These are phyloP conservation scores for Eretmocerus hayati DNA, from an alignment of 2,888 invertebrate genomes.

Conservation along the genomic window DNA sequence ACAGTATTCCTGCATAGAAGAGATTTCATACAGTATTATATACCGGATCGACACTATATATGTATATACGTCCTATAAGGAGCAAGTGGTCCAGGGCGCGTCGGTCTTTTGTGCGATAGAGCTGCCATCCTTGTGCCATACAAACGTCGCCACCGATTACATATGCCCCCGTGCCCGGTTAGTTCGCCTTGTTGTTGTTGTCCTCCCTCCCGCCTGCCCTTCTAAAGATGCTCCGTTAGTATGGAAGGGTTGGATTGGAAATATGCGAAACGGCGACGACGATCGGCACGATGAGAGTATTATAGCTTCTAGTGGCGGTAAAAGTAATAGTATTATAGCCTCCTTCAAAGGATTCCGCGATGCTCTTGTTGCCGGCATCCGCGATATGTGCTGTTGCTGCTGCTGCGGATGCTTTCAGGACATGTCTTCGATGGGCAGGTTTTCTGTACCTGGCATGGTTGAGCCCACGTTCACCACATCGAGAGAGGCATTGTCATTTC, in stretches of 20 bases:
- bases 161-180: constrained; percentile 12
- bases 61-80: no score
- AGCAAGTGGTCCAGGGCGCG: constrained; percentile 8
- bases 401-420: neutral
- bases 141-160: constrained; percentile 41
- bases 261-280: constrained; percentile 8
- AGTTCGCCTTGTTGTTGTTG: no score
- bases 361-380: neutral
- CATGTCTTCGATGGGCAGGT: no score
- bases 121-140: constrained; percentile 45
- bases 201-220: no score
- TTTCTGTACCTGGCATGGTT: no score
- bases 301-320: constrained; percentile 4
- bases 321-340: no score
- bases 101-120: constrained; percentile 32
- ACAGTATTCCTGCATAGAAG: no score
- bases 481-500: constrained; percentile 14
- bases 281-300: neutral
- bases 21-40: no score
- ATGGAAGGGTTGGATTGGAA: neutral
- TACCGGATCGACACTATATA: no score
- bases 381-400: neutral
- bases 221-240: neutral
- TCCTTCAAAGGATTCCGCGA: constrained; percentile 8
- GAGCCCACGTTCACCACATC: no score